These are phyloP conservation scores for Chondrilla cf. caribensis DNA, from an alignment of 37 sponge, comb jelly and placozoan species.

Conservation along the genomic window DNA sequence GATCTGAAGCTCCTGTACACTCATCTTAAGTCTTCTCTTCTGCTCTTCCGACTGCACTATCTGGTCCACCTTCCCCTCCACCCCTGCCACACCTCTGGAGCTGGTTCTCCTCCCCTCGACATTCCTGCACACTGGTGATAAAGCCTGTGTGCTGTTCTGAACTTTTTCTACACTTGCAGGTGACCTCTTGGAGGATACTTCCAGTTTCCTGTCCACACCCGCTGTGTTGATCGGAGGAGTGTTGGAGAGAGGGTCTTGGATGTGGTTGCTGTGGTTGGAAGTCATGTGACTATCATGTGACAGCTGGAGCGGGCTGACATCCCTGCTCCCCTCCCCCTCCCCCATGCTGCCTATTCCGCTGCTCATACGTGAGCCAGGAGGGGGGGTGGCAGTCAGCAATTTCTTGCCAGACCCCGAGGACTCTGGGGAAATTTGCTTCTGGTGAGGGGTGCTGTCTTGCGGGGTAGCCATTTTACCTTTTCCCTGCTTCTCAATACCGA, in stretches of 20 bases:
- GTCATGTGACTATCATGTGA: slow-evolving; percentile 27
- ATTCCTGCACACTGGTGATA: neutral
- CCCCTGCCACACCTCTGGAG: neutral
- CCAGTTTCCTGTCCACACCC: too few relatives aligned
- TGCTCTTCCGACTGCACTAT: slow-evolving; percentile 26
- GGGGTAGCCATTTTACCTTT: neutral
- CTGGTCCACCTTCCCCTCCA: neutral
- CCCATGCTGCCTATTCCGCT: slow-evolving; percentile 70
- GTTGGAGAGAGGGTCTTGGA: too few relatives aligned
- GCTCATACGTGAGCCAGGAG: slow-evolving; percentile 47
- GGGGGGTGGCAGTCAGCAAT: neutral
- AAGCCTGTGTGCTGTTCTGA: neutral
- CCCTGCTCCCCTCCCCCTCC: slow-evolving; percentile 39
- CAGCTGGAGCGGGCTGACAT: slow-evolving; percentile 11
- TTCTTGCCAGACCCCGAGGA: neutral
- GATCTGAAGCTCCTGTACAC: slow-evolving; percentile 31
- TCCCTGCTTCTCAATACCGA: slow-evolving; percentile 3
- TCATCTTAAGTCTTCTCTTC: slow-evolving; percentile 9
- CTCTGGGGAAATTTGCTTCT: slow-evolving; percentile 9
- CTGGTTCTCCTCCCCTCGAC: neutral
- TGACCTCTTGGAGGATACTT: neutral
- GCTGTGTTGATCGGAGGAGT: too few relatives aligned
- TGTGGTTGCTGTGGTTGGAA: neutral
- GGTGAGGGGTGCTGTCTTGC: neutral
- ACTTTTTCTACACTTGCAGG: neutral